Evolutionary conservation across 2,113 vertebrate genomes (phyloP).

Genomic region (Collichthys lucidus): DNA sequence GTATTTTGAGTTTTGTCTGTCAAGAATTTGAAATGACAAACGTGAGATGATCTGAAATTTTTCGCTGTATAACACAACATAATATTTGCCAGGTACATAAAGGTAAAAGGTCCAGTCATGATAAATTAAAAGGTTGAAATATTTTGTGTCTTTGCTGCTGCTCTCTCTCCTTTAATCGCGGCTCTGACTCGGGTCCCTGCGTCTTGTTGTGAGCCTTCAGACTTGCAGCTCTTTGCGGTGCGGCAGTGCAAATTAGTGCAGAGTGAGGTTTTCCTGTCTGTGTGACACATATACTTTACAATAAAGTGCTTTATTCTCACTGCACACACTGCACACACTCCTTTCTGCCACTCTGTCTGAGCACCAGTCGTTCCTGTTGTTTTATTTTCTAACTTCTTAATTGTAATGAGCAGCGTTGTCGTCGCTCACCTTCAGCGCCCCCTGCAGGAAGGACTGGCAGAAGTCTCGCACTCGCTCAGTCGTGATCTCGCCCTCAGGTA

Average conservation of each 20-base stretch:
- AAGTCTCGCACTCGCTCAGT: constrained; percentile 84
- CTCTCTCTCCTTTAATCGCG: no score
- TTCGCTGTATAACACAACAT: no score
- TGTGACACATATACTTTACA: constrained; percentile 14
- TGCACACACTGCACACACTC: not conserved
- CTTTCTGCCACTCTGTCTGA: not conserved
- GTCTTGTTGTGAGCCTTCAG: constrained; percentile 12
- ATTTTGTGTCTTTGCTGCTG: no score
- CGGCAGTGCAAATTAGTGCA: constrained; percentile 32
- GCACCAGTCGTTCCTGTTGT: not conserved
- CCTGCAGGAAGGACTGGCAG: constrained; percentile 86
- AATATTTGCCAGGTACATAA: no score
- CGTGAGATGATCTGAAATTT: no score
- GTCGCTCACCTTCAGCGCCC: constrained; percentile 82
- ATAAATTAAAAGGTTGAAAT: no score
- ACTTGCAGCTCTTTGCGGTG: constrained; percentile 22
- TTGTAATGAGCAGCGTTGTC: not conserved
- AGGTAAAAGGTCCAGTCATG: no score
- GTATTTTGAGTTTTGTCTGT: no score
- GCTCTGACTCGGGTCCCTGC: not conserved
- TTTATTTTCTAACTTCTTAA: not conserved
- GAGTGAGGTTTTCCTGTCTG: constrained; percentile 29
- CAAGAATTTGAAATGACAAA: no score
- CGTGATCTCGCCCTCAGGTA: constrained; percentile 83
- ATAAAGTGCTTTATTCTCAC: not conserved